These are phyloP conservation scores for Orthosia cruda DNA, from an alignment of 2,888 invertebrate species.

Conservation along the genomic window DNA sequence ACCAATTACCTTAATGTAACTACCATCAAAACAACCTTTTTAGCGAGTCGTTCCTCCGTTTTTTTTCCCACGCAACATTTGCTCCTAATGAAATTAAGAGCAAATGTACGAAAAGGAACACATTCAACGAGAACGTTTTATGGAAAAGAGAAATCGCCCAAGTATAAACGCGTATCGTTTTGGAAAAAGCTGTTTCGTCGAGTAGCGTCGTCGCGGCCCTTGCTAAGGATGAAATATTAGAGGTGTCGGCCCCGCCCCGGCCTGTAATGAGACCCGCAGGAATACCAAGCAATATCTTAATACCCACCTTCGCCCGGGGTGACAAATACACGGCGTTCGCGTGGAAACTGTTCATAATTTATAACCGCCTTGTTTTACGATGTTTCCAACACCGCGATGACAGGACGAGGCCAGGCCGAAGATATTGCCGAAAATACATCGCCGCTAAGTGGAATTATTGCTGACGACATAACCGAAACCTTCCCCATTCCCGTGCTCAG, in stretches of 20 bases:
- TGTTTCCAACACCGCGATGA: conserved; percentile 83
- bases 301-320: conserved; percentile 87
- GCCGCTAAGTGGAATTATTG: conserved; percentile 84
- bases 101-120: conserved; percentile 76
- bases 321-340: conserved; percentile 89
- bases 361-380: conserved; percentile 86
- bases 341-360: conserved; percentile 90
- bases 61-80: conserved; percentile 83
- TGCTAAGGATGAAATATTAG: conserved; percentile 88
- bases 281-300: conserved; percentile 91
- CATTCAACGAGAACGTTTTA: conserved; percentile 75
- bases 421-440: conserved; percentile 77
- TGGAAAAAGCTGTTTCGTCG: conserved; percentile 74
- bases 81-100: conserved; percentile 87
- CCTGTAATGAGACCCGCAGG: conserved; percentile 89
- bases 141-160: conserved; percentile 80
- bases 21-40: conserved; percentile 89
- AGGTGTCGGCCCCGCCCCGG: conserved; percentile 84
- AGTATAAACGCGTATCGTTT: conserved; percentile 76
- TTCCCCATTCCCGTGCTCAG: conserved; percentile 73
- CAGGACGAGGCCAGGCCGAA: conserved; percentile 77
- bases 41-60: conserved; percentile 83
- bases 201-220: conserved; percentile 73
- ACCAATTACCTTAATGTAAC: conserved; percentile 91
- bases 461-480: conserved; percentile 78